phyloP scores from a whole-genome alignment of 1,140 invertebrate species.

The Bactericera cockerelli region DNA sequence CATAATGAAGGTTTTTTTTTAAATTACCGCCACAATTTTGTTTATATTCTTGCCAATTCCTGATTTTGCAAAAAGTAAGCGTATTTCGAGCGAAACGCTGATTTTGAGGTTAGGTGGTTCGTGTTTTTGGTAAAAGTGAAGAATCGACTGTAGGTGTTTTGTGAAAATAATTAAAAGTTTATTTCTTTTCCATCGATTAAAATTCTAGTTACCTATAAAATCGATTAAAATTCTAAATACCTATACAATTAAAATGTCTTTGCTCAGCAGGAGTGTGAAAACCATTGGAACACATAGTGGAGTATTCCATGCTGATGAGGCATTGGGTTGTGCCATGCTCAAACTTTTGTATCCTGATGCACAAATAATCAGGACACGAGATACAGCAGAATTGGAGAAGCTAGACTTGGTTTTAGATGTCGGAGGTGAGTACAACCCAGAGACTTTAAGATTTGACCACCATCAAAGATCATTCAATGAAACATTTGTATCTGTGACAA shows the following conservation, averaged over 20 bases:
- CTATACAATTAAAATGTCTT: constrained; percentile 27
- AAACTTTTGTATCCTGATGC: constrained; percentile 70
- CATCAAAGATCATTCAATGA: constrained; percentile 70
- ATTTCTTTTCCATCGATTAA: too few species aligned
- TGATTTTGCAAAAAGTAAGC: too few species aligned
- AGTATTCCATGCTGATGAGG: constrained; percentile 92
- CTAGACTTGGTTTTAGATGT: constrained; percentile 97
- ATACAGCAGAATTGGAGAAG: constrained; percentile 46
- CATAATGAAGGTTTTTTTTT: too few species aligned
- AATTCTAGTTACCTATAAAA: too few species aligned
- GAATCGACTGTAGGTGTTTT: too few species aligned
- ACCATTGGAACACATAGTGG: constrained; percentile 66
- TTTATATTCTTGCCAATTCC: too few species aligned
- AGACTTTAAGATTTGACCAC: constrained; percentile 74
- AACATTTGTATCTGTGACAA: constrained; percentile 36
- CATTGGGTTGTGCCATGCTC: constrained; percentile 80
- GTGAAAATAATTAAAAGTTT: too few species aligned
- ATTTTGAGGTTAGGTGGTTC: too few species aligned
- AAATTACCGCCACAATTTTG: too few species aligned
- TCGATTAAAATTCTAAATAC: constrained; percentile 19
- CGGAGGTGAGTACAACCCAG: constrained; percentile 71
- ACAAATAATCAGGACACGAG: constrained; percentile 58
- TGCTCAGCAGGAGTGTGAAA: not conserved
- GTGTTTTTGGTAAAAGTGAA: too few species aligned
- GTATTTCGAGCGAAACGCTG: too few species aligned